These are phyloP conservation scores for Stictonetta naevosa DNA, from an alignment of 2,113 vertebrate genomes.

Conservation along the genomic window DNA sequence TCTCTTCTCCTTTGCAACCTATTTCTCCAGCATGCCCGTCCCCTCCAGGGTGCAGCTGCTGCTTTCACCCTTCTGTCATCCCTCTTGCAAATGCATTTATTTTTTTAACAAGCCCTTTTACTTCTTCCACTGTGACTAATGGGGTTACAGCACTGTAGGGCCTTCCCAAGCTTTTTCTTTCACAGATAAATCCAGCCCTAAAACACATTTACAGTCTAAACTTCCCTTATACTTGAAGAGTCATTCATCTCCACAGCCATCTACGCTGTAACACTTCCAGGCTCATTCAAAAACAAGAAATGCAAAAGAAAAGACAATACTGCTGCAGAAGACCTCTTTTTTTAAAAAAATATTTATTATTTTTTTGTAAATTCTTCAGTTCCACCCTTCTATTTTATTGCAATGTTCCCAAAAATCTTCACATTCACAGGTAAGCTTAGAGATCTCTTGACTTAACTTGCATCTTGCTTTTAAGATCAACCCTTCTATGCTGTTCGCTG, in stretches of 20 bases:
- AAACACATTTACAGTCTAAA: conserved; percentile 53
- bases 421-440: background rate
- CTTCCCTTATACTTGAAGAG: conserved; percentile 26
- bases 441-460: background rate
- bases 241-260: background rate
- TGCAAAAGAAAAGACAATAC: background rate
- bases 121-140: conserved; percentile 74
- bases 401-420: background rate
- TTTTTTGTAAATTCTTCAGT: background rate
- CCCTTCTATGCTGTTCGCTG: background rate
- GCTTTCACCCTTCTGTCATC: conserved; percentile 48
- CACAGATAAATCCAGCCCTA: conserved; percentile 65
- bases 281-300: background rate
- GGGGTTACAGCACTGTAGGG: conserved; percentile 71
- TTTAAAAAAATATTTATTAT: background rate
- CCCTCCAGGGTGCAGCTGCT: conserved; percentile 68
- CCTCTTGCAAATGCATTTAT: conserved; percentile 67
- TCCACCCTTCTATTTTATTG: background rate
- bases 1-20: background rate
- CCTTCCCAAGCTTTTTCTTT: conserved; percentile 67
- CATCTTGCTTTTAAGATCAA: background rate
- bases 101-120: conserved; percentile 72
- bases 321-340: background rate
- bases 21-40: conserved; percentile 45
- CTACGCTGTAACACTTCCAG: background rate